Evolutionary conservation across 2,797 vertebrate genomes (phyloP), one percentile per base, ranked within the genome.

Genomic region (Semaprochilodus insignis): DNA sequence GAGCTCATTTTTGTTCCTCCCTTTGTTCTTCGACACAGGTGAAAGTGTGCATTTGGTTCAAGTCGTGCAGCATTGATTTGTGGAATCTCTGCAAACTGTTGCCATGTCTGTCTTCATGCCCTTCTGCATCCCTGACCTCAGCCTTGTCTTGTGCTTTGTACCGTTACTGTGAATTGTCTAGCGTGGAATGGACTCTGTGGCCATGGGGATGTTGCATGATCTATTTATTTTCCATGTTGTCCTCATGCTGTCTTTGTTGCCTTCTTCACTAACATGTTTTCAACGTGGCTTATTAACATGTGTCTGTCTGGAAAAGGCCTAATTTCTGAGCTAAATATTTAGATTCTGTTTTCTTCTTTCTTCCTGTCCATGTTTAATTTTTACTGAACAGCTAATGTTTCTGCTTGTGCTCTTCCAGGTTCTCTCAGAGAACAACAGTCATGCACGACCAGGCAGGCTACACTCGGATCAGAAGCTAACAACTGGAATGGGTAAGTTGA

Each of bases 261-360:
- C 13, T 89, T 92, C 89, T 91, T 91, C 94, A 95, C 96, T 97
- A 96, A 96, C 93, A 92, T 88, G 91, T 95, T 85, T 79, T 91
- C 90, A 91, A 90, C 95, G 93, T 88, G 91, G 95, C 95, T 95
- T 96, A 95, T 95, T 97, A 96, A 97, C 95, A 92, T 89, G 67
- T 91, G 93, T 93, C 92, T 94, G 92, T 94, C 92, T 93, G 91
- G 90, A 93, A 92, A 93, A 71, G 93, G 91, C 88, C 90, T 89
- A 88, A 90, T 87, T 77, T 52, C 27, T 78, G 11, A 44, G 31
- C 34, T 25, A 40, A 93, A 90, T 93, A 87, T 90, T 27, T 69
- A 69, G 51, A 62, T 19, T 72, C 55, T 78, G 10, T 60, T 77
- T 74, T 67, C 14, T 66, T 31, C 51, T 44, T 52, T 7, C 23